phyloP scores from a whole-genome alignment of 2,797 vertebrate genomes.

The Ctenochaetus hawaiiensis region DNA sequence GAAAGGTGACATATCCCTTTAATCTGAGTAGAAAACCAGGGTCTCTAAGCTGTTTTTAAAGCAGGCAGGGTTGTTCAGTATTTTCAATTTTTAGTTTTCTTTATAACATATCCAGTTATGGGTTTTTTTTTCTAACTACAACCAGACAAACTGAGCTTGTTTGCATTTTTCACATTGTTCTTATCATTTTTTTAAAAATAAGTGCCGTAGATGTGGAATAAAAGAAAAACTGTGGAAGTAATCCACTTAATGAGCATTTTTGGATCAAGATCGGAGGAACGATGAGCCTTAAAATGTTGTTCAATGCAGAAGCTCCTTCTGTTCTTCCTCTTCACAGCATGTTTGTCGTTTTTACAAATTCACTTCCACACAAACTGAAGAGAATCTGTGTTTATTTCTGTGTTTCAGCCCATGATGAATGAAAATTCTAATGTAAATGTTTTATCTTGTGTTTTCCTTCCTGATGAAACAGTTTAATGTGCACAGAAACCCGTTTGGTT shows the following conservation, averaged over 20 bases:
- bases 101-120: too few species aligned
- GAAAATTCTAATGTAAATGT: background rate
- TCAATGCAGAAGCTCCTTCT: background rate
- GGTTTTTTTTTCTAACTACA: background rate
- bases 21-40: slow-evolving; percentile 24
- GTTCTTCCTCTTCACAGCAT: background rate
- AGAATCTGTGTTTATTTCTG: background rate
- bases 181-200: background rate
- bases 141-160: background rate
- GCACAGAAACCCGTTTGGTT: slow-evolving; percentile 25
- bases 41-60: slow-evolving; percentile 11
- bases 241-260: background rate
- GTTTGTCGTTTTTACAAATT: too few species aligned
- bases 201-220: background rate
- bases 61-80: background rate
- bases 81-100: background rate
- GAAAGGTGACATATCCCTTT: slow-evolving; percentile 44
- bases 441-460: background rate
- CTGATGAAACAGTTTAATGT: background rate
- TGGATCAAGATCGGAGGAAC: background rate
- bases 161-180: background rate
- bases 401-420: background rate
- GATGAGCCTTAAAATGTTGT: background rate
- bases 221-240: background rate
- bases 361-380: background rate